A percentile compares a stretch with the other conserved stretches of the same genome.
These are phyloP conservation scores for Recurvirostra avosetta DNA, from an alignment of 2,113 vertebrate species.

Conservation along the genomic window DNA sequence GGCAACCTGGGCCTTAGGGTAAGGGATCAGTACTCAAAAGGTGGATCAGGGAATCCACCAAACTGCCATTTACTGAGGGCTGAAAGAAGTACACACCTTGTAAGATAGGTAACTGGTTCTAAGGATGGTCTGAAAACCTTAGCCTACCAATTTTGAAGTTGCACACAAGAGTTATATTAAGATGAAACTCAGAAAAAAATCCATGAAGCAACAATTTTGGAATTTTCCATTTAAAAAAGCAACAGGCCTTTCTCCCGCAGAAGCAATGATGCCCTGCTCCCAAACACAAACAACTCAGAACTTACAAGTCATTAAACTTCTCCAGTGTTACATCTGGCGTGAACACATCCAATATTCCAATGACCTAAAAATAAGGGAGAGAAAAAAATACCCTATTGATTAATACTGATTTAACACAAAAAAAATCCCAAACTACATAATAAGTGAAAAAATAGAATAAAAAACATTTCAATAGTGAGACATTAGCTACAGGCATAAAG, in stretches of 20 bases:
- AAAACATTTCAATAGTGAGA: background rate
- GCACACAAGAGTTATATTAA: background rate
- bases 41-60: background rate
- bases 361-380: conserved; percentile 80
- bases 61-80: background rate
- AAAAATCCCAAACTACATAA: background rate
- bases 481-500: background rate
- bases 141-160: background rate
- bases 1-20: background rate
- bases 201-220: background rate
- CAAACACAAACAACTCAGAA: background rate
- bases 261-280: background rate
- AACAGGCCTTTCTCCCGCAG: accelerated
- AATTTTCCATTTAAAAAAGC: background rate
- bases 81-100: background rate
- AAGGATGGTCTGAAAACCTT: background rate
- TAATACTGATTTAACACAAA: background rate
- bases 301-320: conserved; percentile 96
- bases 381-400: background rate
- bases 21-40: background rate
- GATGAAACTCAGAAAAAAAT: background rate
- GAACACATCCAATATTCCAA: conserved; percentile 93
- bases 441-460: background rate
- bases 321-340: conserved; percentile 89
- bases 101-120: background rate